These are phyloP conservation scores for Metopia argyrocephala DNA, from an alignment of 2,888 invertebrate species.

Conservation along the genomic window DNA sequence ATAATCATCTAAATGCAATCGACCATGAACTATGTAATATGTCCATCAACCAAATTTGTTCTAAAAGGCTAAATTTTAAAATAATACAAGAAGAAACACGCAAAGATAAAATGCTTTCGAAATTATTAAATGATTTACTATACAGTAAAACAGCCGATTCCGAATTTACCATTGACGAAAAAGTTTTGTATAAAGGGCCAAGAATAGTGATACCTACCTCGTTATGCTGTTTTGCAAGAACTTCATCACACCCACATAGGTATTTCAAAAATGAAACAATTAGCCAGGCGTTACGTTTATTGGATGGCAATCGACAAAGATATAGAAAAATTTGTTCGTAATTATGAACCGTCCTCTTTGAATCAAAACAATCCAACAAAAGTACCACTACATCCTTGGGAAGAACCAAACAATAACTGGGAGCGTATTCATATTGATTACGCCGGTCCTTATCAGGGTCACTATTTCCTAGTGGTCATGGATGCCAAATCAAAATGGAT, in stretches of 20 bases:
- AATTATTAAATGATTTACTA: neutral
- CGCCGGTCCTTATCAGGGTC: conserved; percentile 14
- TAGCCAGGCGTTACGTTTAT: conserved; percentile 68
- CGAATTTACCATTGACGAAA: neutral
- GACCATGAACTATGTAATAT: too few species aligned
- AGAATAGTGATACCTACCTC: neutral
- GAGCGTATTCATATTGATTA: conserved; percentile 19
- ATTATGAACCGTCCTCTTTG: conserved; percentile 65
- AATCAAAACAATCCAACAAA: conserved; percentile 19
- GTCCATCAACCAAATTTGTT: too few species aligned
- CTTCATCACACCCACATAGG: conserved; percentile 68
- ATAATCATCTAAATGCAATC: too few species aligned
- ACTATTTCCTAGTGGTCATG: conserved; percentile 19
- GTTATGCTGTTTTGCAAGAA: conserved; percentile 51
- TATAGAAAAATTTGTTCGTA: conserved; percentile 68
- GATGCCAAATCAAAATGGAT: conserved; percentile 42
- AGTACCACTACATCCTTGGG: conserved; percentile 44
- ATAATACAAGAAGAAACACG: neutral
- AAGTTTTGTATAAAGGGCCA: neutral
- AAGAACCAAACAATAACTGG: conserved; percentile 30
- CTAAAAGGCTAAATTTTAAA: too few species aligned
- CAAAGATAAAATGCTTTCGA: neutral
- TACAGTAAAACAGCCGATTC: neutral
- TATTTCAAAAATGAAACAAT: conserved; percentile 69
- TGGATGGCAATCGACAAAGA: conserved; percentile 65